These are phyloP conservation scores for Hirtodrosophila alboralis DNA, from an alignment of 2,888 invertebrate species.

Conservation along the genomic window DNA sequence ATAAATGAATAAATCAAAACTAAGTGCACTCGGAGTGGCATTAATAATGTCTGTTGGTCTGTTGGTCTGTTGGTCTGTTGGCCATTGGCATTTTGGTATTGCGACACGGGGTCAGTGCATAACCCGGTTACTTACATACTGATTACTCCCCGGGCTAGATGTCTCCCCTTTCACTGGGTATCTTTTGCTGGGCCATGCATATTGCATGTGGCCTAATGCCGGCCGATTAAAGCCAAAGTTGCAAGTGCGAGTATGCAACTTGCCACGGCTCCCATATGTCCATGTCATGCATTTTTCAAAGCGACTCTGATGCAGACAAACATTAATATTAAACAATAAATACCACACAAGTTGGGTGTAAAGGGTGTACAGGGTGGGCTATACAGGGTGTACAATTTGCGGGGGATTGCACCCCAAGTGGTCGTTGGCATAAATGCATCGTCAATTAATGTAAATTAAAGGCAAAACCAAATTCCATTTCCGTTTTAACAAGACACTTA, in stretches of 20 bases:
- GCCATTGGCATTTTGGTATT: constrained; percentile 47
- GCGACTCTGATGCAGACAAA: constrained; percentile 17
- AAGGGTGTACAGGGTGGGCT: background rate
- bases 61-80: constrained; percentile 49
- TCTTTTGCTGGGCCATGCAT: constrained; percentile 36
- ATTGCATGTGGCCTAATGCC: constrained; percentile 59
- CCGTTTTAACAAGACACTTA: constrained; percentile 75
- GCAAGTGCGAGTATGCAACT: constrained; percentile 16
- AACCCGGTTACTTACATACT: constrained; percentile 41
- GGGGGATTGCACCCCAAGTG: constrained; percentile 29
- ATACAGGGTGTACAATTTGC: background rate
- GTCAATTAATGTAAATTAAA: constrained; percentile 78
- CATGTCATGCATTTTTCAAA: constrained; percentile 54
- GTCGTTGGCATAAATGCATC: constrained; percentile 62
- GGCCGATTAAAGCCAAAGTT: constrained; percentile 55
- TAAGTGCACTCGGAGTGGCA: constrained; percentile 58
- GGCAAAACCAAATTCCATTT: constrained; percentile 77
- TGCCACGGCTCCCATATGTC: constrained; percentile 21
- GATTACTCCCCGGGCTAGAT: background rate
- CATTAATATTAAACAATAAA: constrained; percentile 60
- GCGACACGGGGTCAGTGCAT: constrained; percentile 40
- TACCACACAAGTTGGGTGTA: constrained; percentile 40
- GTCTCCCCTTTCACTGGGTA: background rate
- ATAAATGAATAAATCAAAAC: constrained; percentile 57
- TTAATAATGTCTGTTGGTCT: constrained; percentile 55